Conservation (phyloP, 2,888 invertebrate genomes). For the Diabrotica balteata region DNA sequence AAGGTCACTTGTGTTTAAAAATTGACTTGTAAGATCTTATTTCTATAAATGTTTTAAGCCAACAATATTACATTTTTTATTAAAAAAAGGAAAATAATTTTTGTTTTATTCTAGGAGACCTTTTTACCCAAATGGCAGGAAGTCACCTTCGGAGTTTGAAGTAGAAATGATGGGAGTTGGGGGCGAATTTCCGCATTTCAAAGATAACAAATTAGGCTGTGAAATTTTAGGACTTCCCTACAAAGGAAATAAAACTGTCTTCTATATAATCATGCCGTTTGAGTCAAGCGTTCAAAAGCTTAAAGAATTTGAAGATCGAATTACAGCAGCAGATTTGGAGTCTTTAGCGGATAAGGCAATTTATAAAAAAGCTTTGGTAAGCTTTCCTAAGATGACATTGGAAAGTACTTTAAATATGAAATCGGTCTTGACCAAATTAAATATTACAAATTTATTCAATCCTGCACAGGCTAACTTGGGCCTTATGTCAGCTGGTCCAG, state of each 20-base stretch:
- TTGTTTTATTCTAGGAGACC: conserved; percentile 60
- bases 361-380: conserved; percentile 63
- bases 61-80: no score
- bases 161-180: conserved; percentile 74
- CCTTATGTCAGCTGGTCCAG: conserved; percentile 64
- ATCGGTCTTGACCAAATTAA: conserved; percentile 65
- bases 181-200: conserved; percentile 67
- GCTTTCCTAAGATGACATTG: conserved; percentile 77
- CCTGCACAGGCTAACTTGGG: conserved; percentile 71
- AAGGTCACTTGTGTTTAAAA: no score
- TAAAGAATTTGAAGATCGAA: conserved; percentile 60
- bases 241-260: conserved; percentile 68
- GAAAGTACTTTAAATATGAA: conserved; percentile 67
- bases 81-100: not conserved
- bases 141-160: conserved; percentile 55
- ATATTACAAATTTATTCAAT: conserved; percentile 70
- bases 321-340: conserved; percentile 64
- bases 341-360: conserved; percentile 61
- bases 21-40: no score
- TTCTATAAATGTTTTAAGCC: no score
- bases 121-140: conserved; percentile 65
- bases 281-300: conserved; percentile 61
- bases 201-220: conserved; percentile 62
- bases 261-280: conserved; percentile 73
- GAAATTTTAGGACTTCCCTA: conserved; percentile 76